phyloP scores from a whole-genome alignment of 2,888 invertebrate species.

The Ditula angustiorana region DNA sequence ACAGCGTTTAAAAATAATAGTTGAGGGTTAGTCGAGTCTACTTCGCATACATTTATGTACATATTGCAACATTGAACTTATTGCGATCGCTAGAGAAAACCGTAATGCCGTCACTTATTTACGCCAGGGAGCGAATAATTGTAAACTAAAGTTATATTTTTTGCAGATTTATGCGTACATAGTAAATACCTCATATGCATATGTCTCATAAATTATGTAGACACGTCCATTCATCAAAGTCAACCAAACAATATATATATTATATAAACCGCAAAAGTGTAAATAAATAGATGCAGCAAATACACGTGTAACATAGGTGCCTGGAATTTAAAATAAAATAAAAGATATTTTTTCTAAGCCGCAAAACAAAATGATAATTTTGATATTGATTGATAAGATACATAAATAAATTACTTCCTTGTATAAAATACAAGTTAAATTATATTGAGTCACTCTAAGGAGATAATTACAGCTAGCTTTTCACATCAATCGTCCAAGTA shows the following conservation, averaged over 20 bases:
- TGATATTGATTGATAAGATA: constrained; percentile 54
- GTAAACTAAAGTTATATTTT: constrained; percentile 79
- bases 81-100: constrained; percentile 67
- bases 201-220: constrained; percentile 57
- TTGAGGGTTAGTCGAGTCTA: constrained; percentile 59
- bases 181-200: constrained; percentile 65
- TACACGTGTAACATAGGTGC: constrained; percentile 71
- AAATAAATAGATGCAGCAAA: constrained; percentile 61
- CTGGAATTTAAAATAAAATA: constrained; percentile 68
- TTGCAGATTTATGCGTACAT: constrained; percentile 77
- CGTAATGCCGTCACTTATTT: constrained; percentile 73
- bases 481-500: neutral
- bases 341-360: constrained; percentile 74
- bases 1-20: constrained; percentile 63
- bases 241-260: constrained; percentile 21
- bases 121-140: constrained; percentile 63
- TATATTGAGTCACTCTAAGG: constrained; percentile 29
- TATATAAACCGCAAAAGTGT: constrained; percentile 46
- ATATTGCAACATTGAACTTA: constrained; percentile 59
- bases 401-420: constrained; percentile 44
- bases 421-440: constrained; percentile 36
- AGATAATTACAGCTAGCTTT: neutral
- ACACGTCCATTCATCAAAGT: constrained; percentile 69
- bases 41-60: constrained; percentile 59
- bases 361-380: constrained; percentile 55